Conservation (phyloP, 2,888 invertebrate species). For the Conomelus anceps region DNA sequence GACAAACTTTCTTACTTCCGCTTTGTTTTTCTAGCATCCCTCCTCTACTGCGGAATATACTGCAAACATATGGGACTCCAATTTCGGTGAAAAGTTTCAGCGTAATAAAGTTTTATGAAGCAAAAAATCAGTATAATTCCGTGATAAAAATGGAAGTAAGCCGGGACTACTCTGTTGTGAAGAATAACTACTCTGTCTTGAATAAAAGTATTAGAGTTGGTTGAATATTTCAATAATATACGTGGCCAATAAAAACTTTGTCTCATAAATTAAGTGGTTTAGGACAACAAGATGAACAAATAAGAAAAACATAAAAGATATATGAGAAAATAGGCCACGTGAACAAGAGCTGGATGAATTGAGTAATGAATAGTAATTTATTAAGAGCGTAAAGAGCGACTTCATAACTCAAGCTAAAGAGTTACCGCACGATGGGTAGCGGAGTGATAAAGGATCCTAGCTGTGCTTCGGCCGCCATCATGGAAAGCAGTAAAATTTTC, state of each 20-base stretch:
- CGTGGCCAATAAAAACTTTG: neutral
- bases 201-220: neutral
- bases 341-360: no score
- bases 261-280: neutral
- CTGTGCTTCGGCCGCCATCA: no score
- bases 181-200: no score
- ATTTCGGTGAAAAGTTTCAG: neutral
- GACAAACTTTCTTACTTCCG: neutral
- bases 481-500: no score
- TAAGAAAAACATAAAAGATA: no score
- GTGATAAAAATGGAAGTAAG: neutral
- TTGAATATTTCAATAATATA: neutral
- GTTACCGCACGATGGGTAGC: no score
- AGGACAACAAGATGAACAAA: no score
- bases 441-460: no score
- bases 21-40: neutral
- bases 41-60: neutral
- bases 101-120: neutral
- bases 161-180: neutral
- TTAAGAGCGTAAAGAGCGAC: no score
- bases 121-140: neutral
- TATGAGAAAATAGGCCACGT: no score
- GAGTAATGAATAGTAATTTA: no score
- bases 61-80: neutral
- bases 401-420: no score